Evolutionary conservation across 2,113 vertebrate genomes (phyloP).

Genomic region (Neolamprologus toae): DNA sequence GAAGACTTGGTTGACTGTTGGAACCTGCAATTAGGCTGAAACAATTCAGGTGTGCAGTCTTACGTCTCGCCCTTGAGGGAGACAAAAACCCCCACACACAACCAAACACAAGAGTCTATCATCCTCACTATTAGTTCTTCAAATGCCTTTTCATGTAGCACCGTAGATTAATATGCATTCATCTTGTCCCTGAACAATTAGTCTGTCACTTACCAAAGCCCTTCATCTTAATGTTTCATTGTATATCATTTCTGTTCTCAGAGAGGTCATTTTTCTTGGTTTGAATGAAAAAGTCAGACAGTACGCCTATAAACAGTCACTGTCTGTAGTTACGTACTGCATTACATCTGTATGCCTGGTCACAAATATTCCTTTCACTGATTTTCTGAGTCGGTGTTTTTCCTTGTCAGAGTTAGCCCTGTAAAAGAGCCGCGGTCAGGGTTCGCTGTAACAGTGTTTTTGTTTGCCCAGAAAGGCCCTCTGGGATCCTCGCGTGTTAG

Average conservation of each 20-base stretch:
- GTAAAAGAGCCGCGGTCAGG: background rate
- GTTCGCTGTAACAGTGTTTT: background rate
- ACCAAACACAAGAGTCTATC: slow-evolving; percentile 4
- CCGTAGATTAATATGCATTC: slow-evolving; percentile 27
- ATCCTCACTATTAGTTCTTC: background rate
- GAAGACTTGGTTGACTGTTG: slow-evolving; percentile 26
- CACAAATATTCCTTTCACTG: background rate
- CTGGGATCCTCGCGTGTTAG: slow-evolving; percentile 2
- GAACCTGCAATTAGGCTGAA: slow-evolving; percentile 34
- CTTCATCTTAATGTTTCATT: slow-evolving; percentile 13
- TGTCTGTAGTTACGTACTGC: background rate
- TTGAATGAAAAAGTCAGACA: background rate
- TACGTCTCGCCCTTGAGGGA: slow-evolving; percentile 20
- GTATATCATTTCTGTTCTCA: background rate
- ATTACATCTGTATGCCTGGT: background rate
- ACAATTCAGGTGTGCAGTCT: slow-evolving; percentile 31
- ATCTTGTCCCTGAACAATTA: slow-evolving; percentile 21
- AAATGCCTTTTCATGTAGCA: slow-evolving; percentile 5
- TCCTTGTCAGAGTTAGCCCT: background rate
- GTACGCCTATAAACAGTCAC: background rate
- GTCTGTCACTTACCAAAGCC: background rate
- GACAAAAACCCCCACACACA: background rate
- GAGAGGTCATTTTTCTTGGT: background rate
- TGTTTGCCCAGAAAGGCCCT: slow-evolving; percentile 21
- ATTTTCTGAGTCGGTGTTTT: background rate